Base-by-base conservation (phyloP, 2,113 vertebrate genomes). In the Nesospiza acunhae region DNA sequence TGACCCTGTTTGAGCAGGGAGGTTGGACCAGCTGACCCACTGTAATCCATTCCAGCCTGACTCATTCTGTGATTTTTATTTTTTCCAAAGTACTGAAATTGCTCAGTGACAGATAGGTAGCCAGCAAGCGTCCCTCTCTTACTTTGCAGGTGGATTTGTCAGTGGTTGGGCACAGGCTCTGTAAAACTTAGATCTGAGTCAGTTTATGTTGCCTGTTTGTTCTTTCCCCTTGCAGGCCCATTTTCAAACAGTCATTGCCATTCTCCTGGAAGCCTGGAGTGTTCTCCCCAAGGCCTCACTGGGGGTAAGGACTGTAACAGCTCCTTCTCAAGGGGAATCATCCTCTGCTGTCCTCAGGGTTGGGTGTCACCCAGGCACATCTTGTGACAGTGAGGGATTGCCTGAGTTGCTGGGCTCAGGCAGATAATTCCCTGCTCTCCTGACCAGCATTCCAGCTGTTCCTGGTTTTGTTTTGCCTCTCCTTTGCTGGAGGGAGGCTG, bases 371-470 rank as follows among this genome's bases (percentile, higher is more conserved):
- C 33, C 41, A 20, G 39, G 39, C 2, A 4, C 6, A 10, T 67
- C 28, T 53, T 9, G 0, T 89, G 55, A 33, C 33, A 0, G 0
- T 9, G 39, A 89, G 52, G 67, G 37, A 11, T 49, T 53, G 4
- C 42, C 42, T 18, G 39, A 52, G 19, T 33, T 56, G 8, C 52
- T 69, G 63, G 23, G 33, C 28, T 84, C 35, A 35, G 35, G 20
- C 8, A 6, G 30, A 15, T 5, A 0, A 12, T 73, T 53, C 16
- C 15, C 37, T 49, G 22, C 13, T 63, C 35, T 46, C 53, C 63
- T 64, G 19, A 47, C 6, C 53, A 73, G 20, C 30, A 23, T 50
- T 19, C 27, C 74, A 47, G 33, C 55, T 77, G 33, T 52, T 73
- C 11, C 53, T 69, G 6, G 15, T 7, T 39, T 35, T 55, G 5